These are phyloP conservation scores for Australoheros scitulus DNA, from an alignment of 2,113 vertebrate species.

Conservation along the genomic window DNA sequence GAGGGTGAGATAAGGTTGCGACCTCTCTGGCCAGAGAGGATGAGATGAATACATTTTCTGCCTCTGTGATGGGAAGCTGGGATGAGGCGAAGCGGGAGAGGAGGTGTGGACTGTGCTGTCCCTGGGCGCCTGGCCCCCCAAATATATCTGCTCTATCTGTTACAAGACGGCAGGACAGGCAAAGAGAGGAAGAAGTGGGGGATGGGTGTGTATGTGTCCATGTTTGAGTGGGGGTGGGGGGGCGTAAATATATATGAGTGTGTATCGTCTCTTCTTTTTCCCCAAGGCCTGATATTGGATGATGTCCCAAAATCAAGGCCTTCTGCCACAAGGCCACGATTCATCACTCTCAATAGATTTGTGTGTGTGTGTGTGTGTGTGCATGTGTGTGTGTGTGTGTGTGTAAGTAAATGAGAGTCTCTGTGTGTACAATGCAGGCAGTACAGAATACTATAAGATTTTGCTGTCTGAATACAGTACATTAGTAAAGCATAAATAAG, in stretches of 20 bases:
- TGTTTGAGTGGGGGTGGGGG: not conserved
- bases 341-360: slow-evolving; percentile 60
- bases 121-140: slow-evolving; percentile 39
- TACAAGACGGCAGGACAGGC: slow-evolving; percentile 51
- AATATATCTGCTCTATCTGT: slow-evolving; percentile 70
- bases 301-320: slow-evolving; percentile 72
- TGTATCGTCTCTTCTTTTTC: slow-evolving; percentile 45
- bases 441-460: not conserved
- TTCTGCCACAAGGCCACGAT: slow-evolving; percentile 56
- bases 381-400: not conserved
- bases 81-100: not conserved
- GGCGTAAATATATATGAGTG: slow-evolving; percentile 12
- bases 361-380: slow-evolving; percentile 9
- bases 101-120: slow-evolving; percentile 15
- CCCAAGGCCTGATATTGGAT: slow-evolving; percentile 74
- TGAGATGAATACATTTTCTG: slow-evolving; percentile 78
- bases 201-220: not conserved
- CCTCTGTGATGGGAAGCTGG: slow-evolving; percentile 58
- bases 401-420: not conserved
- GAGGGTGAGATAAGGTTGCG: slow-evolving; percentile 76
- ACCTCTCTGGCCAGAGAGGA: slow-evolving; percentile 71
- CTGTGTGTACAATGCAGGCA: not conserved
- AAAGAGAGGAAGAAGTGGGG: not conserved
- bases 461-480: not conserved
- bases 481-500: not conserved